Conservation (phyloP, 2,888 invertebrate species). For the Leptinotarsa juncta region DNA sequence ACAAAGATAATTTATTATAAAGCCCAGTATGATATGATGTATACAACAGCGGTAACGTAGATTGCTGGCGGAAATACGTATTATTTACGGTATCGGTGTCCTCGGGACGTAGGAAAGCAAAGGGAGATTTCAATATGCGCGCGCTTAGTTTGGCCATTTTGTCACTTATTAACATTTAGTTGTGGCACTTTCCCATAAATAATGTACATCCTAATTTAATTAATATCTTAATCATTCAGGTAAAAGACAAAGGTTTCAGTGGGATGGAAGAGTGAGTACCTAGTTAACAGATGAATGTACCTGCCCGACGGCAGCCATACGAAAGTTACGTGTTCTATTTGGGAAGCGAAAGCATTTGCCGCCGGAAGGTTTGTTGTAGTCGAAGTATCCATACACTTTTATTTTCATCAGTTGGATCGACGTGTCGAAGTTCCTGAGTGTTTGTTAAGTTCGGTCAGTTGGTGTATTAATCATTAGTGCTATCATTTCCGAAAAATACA, state of each 20-base stretch:
- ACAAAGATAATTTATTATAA: neutral
- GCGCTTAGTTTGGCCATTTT: conserved; percentile 59
- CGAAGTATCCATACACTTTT: conserved; percentile 19
- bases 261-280: conserved; percentile 10
- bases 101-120: conserved; percentile 5
- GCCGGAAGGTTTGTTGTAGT: conserved; percentile 55
- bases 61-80: conserved; percentile 21
- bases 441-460: conserved; percentile 45
- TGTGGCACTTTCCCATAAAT: conserved; percentile 65
- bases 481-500: conserved; percentile 38
- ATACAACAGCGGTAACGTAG: neutral
- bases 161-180: conserved; percentile 67
- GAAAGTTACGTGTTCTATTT: conserved; percentile 39
- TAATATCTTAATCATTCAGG: conserved; percentile 38
- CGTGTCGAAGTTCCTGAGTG: conserved; percentile 50
- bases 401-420: neutral
- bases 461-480: conserved; percentile 44
- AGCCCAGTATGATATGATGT: conserved; percentile 8
- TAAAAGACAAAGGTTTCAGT: conserved; percentile 1
- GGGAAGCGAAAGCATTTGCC: conserved; percentile 53
- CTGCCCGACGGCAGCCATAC: conserved; percentile 31
- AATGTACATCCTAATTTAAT: conserved; percentile 60
- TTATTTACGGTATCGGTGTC: conserved; percentile 18
- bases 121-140: conserved; percentile 20
- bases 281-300: neutral